A percentile compares a stretch with the other conserved stretches of the same genome.
Evolutionary conservation across 2,113 vertebrate species (phyloP).

Genomic region (Antechinus flavipes): DNA sequence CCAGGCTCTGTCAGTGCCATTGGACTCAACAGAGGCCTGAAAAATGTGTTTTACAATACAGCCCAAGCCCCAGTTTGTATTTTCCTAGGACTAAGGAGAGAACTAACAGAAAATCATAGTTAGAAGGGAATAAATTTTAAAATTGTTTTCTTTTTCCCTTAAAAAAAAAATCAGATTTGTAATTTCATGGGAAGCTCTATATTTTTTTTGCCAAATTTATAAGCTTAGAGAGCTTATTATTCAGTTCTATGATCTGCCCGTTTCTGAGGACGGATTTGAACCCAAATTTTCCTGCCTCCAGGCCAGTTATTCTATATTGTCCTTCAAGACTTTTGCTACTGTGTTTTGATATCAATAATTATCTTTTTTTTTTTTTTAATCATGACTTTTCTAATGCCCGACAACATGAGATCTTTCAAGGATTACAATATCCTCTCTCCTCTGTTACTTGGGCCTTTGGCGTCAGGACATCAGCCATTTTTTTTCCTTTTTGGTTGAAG

Average conservation of each 20-base stretch:
- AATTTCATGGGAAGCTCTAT: background rate
- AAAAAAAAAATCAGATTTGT: background rate
- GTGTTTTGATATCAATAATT: background rate
- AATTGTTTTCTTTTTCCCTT: background rate
- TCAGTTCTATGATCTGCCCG: background rate
- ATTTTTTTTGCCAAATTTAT: background rate
- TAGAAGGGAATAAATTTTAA: background rate
- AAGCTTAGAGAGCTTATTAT: background rate
- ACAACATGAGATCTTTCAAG: too few relatives aligned
- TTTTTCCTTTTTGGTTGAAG: too few relatives aligned
- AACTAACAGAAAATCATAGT: background rate
- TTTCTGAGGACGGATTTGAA: background rate
- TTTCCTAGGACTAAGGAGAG: background rate
- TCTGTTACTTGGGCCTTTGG: background rate
- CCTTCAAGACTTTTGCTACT: background rate
- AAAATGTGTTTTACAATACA: background rate
- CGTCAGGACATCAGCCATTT: background rate
- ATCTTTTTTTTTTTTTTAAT: too few relatives aligned
- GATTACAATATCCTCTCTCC: accelerated
- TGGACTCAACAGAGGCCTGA: background rate
- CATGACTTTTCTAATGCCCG: background rate
- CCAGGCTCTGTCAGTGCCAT: background rate
- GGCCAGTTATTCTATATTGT: background rate
- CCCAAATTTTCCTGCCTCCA: background rate
- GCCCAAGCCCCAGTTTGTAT: background rate